These are phyloP conservation scores for Mus spretus DNA, from an alignment of 2,797 vertebrate genomes.

Conservation along the genomic window DNA sequence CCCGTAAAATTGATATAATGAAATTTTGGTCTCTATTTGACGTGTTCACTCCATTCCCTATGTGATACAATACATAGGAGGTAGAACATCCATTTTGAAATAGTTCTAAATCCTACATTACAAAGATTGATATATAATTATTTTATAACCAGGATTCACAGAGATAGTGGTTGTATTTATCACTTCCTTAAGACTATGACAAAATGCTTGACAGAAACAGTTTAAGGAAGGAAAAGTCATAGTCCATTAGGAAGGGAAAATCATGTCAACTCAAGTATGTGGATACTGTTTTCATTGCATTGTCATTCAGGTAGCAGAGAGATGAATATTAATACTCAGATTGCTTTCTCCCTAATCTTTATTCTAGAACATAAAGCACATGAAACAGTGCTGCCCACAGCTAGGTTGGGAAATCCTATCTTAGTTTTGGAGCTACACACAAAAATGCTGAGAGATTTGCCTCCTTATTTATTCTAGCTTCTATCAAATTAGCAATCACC, in stretches of 20 bases:
- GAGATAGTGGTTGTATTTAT: neutral
- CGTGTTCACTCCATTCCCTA: neutral
- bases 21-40: neutral
- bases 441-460: neutral
- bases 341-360: neutral
- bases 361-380: neutral
- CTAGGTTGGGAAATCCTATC: neutral
- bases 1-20: neutral
- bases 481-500: neutral
- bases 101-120: neutral
- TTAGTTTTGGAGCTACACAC: neutral
- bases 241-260: neutral
- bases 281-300: neutral
- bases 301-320: neutral
- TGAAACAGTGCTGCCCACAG: neutral
- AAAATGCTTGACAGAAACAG: neutral
- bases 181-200: neutral
- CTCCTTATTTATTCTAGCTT: neutral
- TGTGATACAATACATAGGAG: neutral
- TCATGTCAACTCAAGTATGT: neutral
- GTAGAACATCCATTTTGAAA: neutral
- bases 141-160: neutral
- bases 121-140: neutral
- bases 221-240: neutral
- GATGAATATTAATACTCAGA: neutral